Evolutionary conservation across 2,113 vertebrate species (phyloP), one percentile per base, ranked within the genome.

Genomic region (Cepphus grylle): DNA sequence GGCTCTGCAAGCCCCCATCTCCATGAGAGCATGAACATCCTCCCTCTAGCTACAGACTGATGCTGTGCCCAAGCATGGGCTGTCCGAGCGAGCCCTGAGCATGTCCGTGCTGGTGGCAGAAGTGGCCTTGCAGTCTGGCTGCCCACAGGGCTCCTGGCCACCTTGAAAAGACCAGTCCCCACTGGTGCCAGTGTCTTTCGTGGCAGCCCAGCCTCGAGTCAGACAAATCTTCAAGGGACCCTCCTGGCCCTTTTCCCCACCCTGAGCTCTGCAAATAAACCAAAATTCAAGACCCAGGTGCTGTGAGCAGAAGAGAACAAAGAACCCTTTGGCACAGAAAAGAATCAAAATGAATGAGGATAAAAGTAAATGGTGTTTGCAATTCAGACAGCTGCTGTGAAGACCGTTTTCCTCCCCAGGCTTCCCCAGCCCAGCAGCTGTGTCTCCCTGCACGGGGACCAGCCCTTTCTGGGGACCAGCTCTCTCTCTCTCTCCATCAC

Each of bases 101-200:
- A 4, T 0, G 2, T 27, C 40, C 1, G 0, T 2, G 2, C 25
- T 4, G 3, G 22, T 36, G 29, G 43, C 52, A 85, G 21, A 53
- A 40, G 20, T 63, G 56, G 32, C 56, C 29, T 79, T 45, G 15
- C 38, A 88, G 70, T 15, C 36, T 27, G 61, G 30, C 6, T 71
- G 61, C 32, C 62, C 14, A 3, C 0, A 0, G 22, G 14, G 23
- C 45, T 90, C 67, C 38, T 0, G 0, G 52, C 3, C 47, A 40
- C 42, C 13, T 30, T 15, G 10, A 42, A 52, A n/a, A 80, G 38
- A 27, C 4, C 17, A 36, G 32, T 49, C 11, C 27, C 9, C 22
- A 6, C 25, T 34, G 55, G 18, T 42, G 20, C 26, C 6, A 1
- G 18, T 67, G 47, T 36, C 49, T 85, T 62, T 45, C 3, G 0